Base-by-base conservation (phyloP, 2,797 vertebrate species). In the Ctenopoma multispine region DNA sequence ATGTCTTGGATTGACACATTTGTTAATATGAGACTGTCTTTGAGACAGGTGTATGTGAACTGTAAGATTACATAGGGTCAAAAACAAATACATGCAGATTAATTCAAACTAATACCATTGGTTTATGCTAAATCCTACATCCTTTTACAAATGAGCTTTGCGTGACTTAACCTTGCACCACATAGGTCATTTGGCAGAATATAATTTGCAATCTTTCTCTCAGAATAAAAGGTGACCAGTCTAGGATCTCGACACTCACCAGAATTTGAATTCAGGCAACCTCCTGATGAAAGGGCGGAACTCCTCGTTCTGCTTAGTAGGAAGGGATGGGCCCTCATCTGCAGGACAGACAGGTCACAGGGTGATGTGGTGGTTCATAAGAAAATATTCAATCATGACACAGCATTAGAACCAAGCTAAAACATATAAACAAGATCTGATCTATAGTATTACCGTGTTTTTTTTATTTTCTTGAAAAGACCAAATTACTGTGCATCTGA, bases 251-350 rank as follows among this genome's bases (percentile, higher is more conserved):
- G 27, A 78, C 69, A 85, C 96, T 94, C 81, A 99, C 98, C 98
- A 99, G 92, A 99, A 99, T 87, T 99, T 99, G 87, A 99, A 99
- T 91, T 99, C 98, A 63, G 98, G 98, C 81, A 99, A 96, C 92
- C 98, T 96, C 85, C 98, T 95, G 81, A 99, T 99, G 92, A 99
- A 99, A 63, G 98, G 98, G 68, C 97, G 96, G 82, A 99, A 99
- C 88, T 99, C 98, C 87, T 99, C 98, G 0, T 99, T 99, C 93
- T 99, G 98, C 90, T 97, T 98, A 85, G 98, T 99, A 1, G 98
- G 98, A 82, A 99, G 94, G 43, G 96, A 94, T 72, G 98, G 97
- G 56, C 98, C 97, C 0, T 99, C 97, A 80, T 99, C 98, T 99
- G 83, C 27, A 82, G 57, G 11, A 69, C 27, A 80, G 10, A 46